phyloP scores from a whole-genome alignment of 1,140 invertebrate genomes.

The Lepidurus couesii region DNA sequence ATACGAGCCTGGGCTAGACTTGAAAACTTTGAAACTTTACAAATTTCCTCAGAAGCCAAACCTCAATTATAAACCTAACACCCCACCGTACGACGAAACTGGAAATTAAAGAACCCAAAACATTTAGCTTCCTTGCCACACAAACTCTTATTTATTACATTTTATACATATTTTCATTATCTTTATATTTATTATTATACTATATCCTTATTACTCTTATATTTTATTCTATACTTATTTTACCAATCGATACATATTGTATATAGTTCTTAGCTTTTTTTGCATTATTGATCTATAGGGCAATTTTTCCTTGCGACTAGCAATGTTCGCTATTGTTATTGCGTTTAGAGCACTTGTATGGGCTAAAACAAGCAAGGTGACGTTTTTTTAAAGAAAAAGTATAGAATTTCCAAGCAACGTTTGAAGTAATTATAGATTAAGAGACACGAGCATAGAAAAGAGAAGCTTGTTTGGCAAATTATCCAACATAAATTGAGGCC shows the following conservation, averaged over 20 bases:
- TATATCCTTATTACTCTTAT: too few species aligned
- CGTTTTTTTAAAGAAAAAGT: not conserved
- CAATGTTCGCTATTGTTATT: not conserved
- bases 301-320: too few species aligned
- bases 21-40: not conserved
- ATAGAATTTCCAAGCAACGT: not conserved
- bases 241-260: too few species aligned
- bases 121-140: too few species aligned
- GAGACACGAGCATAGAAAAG: not conserved
- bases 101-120: too few species aligned
- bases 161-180: too few species aligned
- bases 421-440: not conserved
- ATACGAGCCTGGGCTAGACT: not conserved
- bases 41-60: not conserved
- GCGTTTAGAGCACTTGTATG: not conserved
- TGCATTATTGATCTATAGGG: too few species aligned
- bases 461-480: slow-evolving; percentile 12
- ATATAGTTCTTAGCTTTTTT: too few species aligned
- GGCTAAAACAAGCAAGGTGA: not conserved
- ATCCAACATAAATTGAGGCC: slow-evolving; percentile 6
- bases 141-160: too few species aligned
- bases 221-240: too few species aligned
- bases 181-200: too few species aligned
- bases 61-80: not conserved
- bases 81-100: too few species aligned